These are phyloP conservation scores for Lamprologus sp. DNA, from an alignment of 2,113 vertebrate genomes.

Conservation along the genomic window DNA sequence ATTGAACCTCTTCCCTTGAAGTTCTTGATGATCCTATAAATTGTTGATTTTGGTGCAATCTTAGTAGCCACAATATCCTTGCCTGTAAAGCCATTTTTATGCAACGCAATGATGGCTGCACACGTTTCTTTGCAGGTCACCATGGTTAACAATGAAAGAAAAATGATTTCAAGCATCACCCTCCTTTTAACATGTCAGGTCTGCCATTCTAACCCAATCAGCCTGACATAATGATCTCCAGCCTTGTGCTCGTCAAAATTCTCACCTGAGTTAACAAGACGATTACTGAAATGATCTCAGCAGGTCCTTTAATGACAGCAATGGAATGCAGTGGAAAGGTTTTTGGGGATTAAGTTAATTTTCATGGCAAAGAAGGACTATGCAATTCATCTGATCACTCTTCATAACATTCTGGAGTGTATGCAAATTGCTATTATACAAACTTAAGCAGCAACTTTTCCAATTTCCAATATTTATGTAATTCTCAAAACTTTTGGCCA, in stretches of 20 bases:
- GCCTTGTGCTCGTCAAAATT: neutral
- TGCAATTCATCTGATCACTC: neutral
- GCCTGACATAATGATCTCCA: neutral
- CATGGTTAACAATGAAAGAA: rapidly evolving
- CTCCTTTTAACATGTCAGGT: neutral
- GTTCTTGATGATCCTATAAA: rapidly evolving
- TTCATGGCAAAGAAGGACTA: neutral
- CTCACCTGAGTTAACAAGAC: rapidly evolving
- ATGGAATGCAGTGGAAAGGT: neutral
- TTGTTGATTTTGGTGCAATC: neutral
- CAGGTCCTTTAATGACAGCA: neutral
- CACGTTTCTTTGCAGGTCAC: neutral
- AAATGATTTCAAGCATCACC: rapidly evolving
- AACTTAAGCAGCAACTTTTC: neutral
- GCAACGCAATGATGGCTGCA: neutral
- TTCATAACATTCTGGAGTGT: neutral
- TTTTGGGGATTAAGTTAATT: neutral
- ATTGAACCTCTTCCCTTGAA: neutral
- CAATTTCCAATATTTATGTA: neutral
- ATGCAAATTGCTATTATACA: neutral
- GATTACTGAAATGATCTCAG: neutral
- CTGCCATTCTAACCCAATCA: neutral
- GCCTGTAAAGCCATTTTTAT: rapidly evolving
- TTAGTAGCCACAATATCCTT: neutral
- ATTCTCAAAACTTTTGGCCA: neutral